These are phyloP conservation scores for Ailuropoda melanoleuca DNA, from an alignment of 2,113 vertebrate species.

Conservation along the genomic window DNA sequence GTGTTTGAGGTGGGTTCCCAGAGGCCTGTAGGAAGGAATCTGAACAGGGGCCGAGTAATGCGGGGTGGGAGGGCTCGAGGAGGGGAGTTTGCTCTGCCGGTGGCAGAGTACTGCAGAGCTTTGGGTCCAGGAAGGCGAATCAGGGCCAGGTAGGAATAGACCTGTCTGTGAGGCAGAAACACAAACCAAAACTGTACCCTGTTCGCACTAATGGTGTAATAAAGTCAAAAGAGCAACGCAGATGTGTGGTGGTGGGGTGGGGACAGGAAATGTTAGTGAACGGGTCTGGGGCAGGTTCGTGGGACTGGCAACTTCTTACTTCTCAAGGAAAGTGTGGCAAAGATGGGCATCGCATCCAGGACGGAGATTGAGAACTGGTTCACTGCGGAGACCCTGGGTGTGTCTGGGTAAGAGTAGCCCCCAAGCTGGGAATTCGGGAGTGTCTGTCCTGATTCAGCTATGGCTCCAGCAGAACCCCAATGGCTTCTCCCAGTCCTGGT, in stretches of 20 bases:
- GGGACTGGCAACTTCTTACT: not conserved
- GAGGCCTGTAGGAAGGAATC: not conserved
- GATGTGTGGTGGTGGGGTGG: not conserved
- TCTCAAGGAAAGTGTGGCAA: conserved; percentile 88
- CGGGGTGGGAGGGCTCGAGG: not conserved
- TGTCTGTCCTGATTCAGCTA: fast-evolving
- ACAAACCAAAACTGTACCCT: not conserved
- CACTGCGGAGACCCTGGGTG: conserved; percentile 80
- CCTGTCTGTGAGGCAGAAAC: not conserved
- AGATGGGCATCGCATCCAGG: conserved; percentile 84
- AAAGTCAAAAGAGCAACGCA: not conserved
- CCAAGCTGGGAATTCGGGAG: not conserved
- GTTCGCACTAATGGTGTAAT: not conserved
- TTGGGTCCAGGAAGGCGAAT: not conserved
- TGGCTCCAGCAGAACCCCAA: not conserved
- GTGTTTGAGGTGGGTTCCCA: not conserved
- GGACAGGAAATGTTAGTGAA: not conserved
- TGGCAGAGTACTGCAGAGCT: not conserved
- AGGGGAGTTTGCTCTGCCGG: not conserved
- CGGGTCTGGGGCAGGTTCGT: fast-evolving
- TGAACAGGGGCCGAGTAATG: too few species aligned
- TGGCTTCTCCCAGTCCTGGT: not conserved
- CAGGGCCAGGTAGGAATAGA: not conserved
- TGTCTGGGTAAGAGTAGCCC: conserved; percentile 85
- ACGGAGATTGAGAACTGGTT: conserved; percentile 90